Base-by-base conservation (phyloP, 2,888 invertebrate genomes). In the Prosopocoilus inquinatus region DNA sequence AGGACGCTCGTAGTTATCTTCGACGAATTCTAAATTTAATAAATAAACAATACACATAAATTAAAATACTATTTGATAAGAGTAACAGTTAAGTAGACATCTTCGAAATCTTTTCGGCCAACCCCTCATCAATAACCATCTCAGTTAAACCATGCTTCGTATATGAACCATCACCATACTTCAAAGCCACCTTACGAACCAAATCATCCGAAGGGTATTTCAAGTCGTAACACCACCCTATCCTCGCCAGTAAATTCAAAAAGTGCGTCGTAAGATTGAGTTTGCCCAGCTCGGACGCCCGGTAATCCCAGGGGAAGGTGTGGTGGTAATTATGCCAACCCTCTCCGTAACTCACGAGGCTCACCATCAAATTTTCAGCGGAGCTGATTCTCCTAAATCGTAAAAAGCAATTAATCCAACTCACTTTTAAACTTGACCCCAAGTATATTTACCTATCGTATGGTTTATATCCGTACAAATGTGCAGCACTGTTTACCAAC, bases 271-370 rank as follows among this genome's bases (percentile, higher is more conserved):
- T 90, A 11, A 84, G 71, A 60, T 82, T 72, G 58, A 67, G 64
- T 9, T 60, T 62, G 15, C 91, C 91, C 11, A 91, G 79, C 75
- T 96, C 95, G 9, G 93, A 87, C 13, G 94, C 89, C 70, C 91
- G 89, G 81, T 95, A 96, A 76, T 96, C 95, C 88, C 91, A 93
- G 0, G 95, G 95, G 76, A 95, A 96, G 0, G 90, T 89, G 77
- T 96, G 95, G 74, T 95, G 95, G 76, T 92, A 96, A 78, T 96
- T 95, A 79, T 95, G 2, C 91, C 91, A 16, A 84, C 89, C 77
- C 90, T 92, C 69, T 89, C 67, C 93, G 79, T 91, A 80, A 0
- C 91, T 84, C 33, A 87, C 68, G 0, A 90, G 67, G 0, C 92
- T 85, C 0, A 95, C 94, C 0, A 80, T 74, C 58, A 82, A 78